These are phyloP conservation scores for Dufourea novaeangliae DNA, from an alignment of 1,140 invertebrate species.

Conservation along the genomic window DNA sequence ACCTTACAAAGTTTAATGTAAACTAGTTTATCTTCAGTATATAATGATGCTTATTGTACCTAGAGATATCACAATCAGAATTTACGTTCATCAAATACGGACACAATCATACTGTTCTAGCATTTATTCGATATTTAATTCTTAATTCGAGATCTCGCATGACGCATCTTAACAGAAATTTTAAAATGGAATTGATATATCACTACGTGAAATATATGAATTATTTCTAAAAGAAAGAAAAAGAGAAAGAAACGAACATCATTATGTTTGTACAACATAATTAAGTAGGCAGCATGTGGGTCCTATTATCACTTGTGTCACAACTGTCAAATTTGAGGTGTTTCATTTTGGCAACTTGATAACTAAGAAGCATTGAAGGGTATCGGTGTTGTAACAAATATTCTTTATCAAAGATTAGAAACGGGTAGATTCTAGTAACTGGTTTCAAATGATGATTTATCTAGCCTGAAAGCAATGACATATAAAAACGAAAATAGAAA, in stretches of 20 bases:
- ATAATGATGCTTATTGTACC: constrained; percentile 25
- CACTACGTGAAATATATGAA: neutral
- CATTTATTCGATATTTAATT: neutral
- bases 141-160: neutral
- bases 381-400: neutral
- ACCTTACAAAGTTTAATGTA: neutral
- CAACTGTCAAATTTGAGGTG: neutral
- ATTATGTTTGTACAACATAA: constrained; percentile 9
- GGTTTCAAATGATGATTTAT: neutral
- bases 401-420: neutral
- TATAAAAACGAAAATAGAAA: constrained; percentile 12
- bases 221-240: no score
- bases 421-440: neutral
- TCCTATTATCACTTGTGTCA: neutral
- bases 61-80: neutral
- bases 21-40: neutral
- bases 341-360: neutral
- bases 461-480: neutral
- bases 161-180: neutral
- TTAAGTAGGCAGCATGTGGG: neutral
- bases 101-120: neutral
- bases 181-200: neutral
- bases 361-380: neutral
- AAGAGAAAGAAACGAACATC: constrained; percentile 37
- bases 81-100: neutral